Evolutionary conservation across 2,888 invertebrate genomes (phyloP).

Genomic region (Agrochola lota): DNA sequence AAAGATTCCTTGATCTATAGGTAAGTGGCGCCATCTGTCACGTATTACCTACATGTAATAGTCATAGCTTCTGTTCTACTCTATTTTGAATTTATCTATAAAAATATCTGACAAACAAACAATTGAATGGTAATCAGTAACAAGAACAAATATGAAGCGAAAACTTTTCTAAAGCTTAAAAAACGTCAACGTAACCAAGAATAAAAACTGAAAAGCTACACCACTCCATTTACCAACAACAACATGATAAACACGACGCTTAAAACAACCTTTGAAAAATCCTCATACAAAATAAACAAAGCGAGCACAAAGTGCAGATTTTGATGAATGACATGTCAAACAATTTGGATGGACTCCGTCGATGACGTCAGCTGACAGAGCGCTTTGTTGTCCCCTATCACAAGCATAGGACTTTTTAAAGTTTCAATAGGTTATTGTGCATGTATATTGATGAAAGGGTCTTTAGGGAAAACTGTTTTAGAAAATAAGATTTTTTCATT

Average conservation of each 20-base stretch:
- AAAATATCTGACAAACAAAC: too few species aligned
- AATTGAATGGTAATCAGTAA: too few species aligned
- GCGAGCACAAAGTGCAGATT: slow-evolving; percentile 29
- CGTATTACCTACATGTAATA: too few species aligned
- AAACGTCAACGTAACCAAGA: neutral
- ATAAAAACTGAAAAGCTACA: neutral
- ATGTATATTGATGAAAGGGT: slow-evolving; percentile 10
- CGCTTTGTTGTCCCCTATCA: slow-evolving; percentile 45
- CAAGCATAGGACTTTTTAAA: slow-evolving; percentile 42
- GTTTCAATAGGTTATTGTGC: slow-evolving; percentile 47
- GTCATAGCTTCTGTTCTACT: too few species aligned
- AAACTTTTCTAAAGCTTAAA: neutral
- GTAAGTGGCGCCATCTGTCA: slow-evolving; percentile 44
- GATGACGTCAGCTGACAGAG: slow-evolving; percentile 44
- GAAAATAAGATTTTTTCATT: neutral
- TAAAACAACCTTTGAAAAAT: slow-evolving; percentile 35
- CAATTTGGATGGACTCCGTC: slow-evolving; percentile 49
- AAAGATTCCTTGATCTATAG: neutral
- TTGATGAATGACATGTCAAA: slow-evolving; percentile 62
- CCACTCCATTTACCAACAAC: slow-evolving; percentile 10
- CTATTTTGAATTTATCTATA: too few species aligned
- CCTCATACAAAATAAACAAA: slow-evolving; percentile 45
- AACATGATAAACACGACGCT: slow-evolving; percentile 24
- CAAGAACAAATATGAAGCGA: neutral
- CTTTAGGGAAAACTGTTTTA: neutral